These are phyloP conservation scores for Adelognathus sp. DNA, from an alignment of 2,888 invertebrate species.

Conservation along the genomic window DNA sequence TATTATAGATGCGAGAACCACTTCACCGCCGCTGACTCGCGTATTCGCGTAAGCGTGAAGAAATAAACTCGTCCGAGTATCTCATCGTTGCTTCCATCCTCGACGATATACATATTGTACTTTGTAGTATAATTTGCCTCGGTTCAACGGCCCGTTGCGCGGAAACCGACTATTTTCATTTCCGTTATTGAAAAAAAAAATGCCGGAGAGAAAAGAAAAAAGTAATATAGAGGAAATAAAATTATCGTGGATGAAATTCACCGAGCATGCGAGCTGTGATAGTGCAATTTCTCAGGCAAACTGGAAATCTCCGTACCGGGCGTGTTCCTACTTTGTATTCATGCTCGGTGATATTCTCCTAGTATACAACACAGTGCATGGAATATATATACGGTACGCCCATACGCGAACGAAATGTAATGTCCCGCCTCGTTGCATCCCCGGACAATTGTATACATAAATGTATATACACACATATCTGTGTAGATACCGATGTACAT, in stretches of 20 bases:
- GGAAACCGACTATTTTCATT: slow-evolving; percentile 57
- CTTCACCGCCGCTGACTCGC: neutral
- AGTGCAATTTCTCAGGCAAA: slow-evolving; percentile 35
- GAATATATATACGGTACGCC: slow-evolving; percentile 3
- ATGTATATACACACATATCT: neutral
- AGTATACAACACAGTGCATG: too few relatives aligned
- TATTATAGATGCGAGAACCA: slow-evolving; percentile 40
- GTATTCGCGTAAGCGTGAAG: slow-evolving; percentile 54
- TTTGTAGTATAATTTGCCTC: slow-evolving; percentile 49
- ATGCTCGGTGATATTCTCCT: slow-evolving; percentile 22
- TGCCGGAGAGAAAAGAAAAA: slow-evolving; percentile 3
- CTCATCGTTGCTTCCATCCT: neutral
- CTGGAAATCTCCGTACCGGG: slow-evolving; percentile 29
- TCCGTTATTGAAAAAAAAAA: slow-evolving; percentile 59
- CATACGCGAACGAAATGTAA: slow-evolving; percentile 39
- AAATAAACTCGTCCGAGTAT: slow-evolving; percentile 44
- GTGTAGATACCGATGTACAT: slow-evolving; percentile 4
- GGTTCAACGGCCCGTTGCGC: slow-evolving; percentile 59
- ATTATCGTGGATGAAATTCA: slow-evolving; percentile 7
- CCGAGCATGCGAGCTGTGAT: neutral
- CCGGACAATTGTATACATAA: neutral
- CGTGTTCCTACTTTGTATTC: slow-evolving; percentile 14
- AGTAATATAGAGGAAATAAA: neutral
- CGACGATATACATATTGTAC: slow-evolving; percentile 13
- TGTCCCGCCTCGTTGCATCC: slow-evolving; percentile 50